Conservation (phyloP, 1,140 invertebrate species). For the Marisa cornuarietis region DNA sequence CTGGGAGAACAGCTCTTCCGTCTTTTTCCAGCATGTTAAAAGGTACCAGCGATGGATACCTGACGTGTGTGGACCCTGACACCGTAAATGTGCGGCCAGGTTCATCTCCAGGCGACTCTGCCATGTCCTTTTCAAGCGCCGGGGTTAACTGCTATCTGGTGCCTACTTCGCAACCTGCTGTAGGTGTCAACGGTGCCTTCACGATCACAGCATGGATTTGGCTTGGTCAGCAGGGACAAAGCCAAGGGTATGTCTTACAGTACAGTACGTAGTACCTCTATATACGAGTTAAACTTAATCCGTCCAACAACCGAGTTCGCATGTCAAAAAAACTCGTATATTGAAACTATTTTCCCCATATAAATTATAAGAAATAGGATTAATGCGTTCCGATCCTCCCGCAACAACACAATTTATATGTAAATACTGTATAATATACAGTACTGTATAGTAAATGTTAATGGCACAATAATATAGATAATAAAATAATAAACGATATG, state of each 20-base stretch:
- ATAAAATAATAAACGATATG: too few species aligned
- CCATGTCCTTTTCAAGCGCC: constrained; percentile 36
- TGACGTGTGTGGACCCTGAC: constrained; percentile 52
- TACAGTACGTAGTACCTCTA: too few species aligned
- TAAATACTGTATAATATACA: too few species aligned
- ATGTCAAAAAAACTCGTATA: too few species aligned
- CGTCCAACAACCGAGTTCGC: too few species aligned
- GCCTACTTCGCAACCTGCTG: constrained; percentile 30
- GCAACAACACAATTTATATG: too few species aligned
- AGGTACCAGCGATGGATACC: constrained; percentile 39
- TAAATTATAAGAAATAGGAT: too few species aligned
- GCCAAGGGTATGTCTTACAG: constrained; percentile 42
- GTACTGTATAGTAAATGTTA: too few species aligned
- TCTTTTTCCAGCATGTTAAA: neutral
- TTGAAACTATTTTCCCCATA: too few species aligned
- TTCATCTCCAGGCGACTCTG: constrained; percentile 35
- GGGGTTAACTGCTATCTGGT: constrained; percentile 49
- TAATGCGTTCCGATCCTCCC: too few species aligned
- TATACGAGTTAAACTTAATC: too few species aligned
- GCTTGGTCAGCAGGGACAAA: constrained; percentile 41
- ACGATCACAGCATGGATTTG: constrained; percentile 59
- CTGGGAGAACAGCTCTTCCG: constrained; percentile 33
- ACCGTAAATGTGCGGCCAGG: constrained; percentile 52
- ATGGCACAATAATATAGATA: too few species aligned
- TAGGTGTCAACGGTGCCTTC: constrained; percentile 50